Conservation (phyloP, 2,797 vertebrate genomes). For the Danionella dracula region DNA sequence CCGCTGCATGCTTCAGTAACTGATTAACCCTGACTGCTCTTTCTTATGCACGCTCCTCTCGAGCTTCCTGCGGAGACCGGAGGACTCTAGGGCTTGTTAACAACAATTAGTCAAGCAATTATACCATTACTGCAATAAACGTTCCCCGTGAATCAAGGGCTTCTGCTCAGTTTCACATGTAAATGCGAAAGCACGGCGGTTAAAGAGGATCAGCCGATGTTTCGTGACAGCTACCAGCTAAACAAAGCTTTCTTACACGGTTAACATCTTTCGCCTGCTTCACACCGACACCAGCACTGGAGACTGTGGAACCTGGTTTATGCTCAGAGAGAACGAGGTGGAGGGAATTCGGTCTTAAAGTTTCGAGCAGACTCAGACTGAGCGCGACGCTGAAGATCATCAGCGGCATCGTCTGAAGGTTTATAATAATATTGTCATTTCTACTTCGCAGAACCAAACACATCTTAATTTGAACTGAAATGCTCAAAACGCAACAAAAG, state of each 20-base stretch:
- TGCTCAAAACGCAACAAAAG: no score
- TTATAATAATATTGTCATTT: no score
- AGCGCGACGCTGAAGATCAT: no score
- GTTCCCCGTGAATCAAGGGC: slow-evolving; percentile 41
- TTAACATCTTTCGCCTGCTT: no score
- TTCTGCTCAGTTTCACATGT: slow-evolving; percentile 61
- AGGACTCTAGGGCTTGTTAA: slow-evolving; percentile 72
- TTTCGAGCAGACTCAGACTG: no score
- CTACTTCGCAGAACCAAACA: no score
- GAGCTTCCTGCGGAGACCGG: slow-evolving; percentile 64
- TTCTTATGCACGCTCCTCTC: slow-evolving; percentile 64
- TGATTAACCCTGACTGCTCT: slow-evolving; percentile 66
- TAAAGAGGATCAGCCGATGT: slow-evolving; percentile 6
- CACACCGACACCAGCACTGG: no score
- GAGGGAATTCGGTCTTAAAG: no score
- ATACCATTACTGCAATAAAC: slow-evolving; percentile 79
- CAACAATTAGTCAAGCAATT: slow-evolving; percentile 80
- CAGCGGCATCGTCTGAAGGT: no score
- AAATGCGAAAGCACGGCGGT: slow-evolving; percentile 50
- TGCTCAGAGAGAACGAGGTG: no score
- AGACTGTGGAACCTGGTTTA: no score
- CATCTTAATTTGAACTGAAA: no score
- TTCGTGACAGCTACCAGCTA: not conserved
- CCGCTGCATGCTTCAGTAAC: slow-evolving; percentile 60
- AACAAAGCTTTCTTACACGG: not conserved